A percentile compares a stretch with the other conserved stretches of the same genome.
These are phyloP conservation scores for Oscheius myriophilus DNA, from an alignment of 2,888 invertebrate species.

Conservation along the genomic window DNA sequence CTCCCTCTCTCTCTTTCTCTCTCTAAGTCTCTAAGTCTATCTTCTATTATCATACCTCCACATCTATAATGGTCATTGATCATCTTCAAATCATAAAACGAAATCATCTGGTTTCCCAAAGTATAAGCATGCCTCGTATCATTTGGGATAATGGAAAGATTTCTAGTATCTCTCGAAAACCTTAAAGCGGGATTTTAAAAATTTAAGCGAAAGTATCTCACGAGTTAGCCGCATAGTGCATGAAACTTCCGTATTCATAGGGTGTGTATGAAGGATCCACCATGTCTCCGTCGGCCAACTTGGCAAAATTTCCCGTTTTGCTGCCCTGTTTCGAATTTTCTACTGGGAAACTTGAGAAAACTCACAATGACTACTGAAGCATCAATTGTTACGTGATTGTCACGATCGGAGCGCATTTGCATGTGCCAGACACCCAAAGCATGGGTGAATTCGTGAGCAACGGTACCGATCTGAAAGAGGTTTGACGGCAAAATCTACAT, in stretches of 20 bases:
- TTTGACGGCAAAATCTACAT: too few relatives aligned
- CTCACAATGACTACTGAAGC: constrained; percentile 1
- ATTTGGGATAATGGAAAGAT: constrained; percentile 12
- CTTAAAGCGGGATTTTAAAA: constrained; percentile 23
- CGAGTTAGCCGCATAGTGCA: constrained; percentile 43
- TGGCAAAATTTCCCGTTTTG: constrained; percentile 25
- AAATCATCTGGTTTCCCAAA: constrained; percentile 28
- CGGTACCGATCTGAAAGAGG: neutral
- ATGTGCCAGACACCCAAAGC: constrained; percentile 22
- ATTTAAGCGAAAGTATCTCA: constrained; percentile 7
- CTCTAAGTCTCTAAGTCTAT: too few relatives aligned
- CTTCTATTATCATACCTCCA: constrained; percentile 42
- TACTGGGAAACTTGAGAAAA: neutral
- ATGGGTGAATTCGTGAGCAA: constrained; percentile 9
- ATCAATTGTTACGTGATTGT: constrained; percentile 5
- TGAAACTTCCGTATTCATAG: constrained; percentile 48
- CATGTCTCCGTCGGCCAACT: constrained; percentile 23
- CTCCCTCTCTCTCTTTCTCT: constrained; percentile 6
- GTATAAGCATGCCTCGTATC: constrained; percentile 7
- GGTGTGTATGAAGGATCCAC: constrained; percentile 31
- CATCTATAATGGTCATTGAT: constrained; percentile 65
- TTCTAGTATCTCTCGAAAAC: constrained; percentile 31
- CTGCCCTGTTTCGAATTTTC: neutral
- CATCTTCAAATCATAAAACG: constrained; percentile 59
- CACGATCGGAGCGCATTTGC: constrained; percentile 20